These are phyloP conservation scores for Ischnus inquisitorius DNA, from an alignment of 2,888 invertebrate genomes.

Conservation along the genomic window DNA sequence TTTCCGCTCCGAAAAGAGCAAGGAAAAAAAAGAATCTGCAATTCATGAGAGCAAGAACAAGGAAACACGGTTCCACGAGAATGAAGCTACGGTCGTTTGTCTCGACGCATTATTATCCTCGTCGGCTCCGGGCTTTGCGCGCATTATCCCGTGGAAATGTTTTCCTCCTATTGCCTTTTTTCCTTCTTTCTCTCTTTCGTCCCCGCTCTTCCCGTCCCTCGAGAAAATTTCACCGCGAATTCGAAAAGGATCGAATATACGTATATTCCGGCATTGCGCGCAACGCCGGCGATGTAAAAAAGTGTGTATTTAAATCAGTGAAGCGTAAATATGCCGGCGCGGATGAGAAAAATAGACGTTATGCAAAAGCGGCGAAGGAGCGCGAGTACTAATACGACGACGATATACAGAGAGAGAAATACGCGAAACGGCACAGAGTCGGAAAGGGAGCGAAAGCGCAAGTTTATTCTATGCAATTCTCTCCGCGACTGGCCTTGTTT, in stretches of 20 bases:
- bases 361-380: neutral
- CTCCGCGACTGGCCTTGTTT: constrained; percentile 31
- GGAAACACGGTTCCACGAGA: neutral
- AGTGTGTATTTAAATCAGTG: neutral
- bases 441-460: neutral
- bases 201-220: too few species aligned
- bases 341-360: constrained; percentile 1
- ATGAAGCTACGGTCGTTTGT: constrained; percentile 4
- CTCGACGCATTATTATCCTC: constrained; percentile 62
- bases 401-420: constrained; percentile 6
- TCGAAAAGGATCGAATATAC: neutral
- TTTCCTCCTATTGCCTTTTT: constrained; percentile 48
- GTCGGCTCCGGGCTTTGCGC: constrained; percentile 23
- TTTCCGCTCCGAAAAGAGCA: constrained; percentile 24
- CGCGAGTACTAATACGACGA: neutral
- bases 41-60: constrained; percentile 67
- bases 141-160: constrained; percentile 69
- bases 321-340: neutral
- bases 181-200: too few species aligned
- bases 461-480: constrained; percentile 26
- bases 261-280: too few species aligned
- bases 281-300: too few species aligned
- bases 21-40: constrained; percentile 61
- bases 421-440: neutral
- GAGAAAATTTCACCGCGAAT: neutral